Conservation (phyloP, 1,140 invertebrate species). For the Heliconius hermathena region DNA sequence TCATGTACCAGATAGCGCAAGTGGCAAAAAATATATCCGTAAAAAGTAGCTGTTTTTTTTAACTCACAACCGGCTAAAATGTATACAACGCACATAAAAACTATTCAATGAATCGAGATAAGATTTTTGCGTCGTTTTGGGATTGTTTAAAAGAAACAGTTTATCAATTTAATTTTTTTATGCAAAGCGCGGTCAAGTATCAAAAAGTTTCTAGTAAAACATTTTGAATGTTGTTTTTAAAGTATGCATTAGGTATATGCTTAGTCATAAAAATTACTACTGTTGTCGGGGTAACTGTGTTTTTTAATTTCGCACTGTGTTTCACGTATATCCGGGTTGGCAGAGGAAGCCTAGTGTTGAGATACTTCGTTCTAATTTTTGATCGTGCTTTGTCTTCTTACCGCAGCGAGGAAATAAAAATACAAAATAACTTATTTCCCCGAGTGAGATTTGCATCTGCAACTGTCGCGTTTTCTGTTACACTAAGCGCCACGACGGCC, state of each 20-base stretch:
- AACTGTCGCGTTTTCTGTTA: too few species aligned
- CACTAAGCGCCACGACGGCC: too few species aligned
- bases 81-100: constrained; percentile 1
- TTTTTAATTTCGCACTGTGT: too few species aligned
- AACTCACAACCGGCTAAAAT: background rate
- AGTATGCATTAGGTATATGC: too few species aligned
- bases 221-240: background rate
- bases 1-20: background rate
- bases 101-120: constrained; percentile 15
- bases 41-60: constrained; percentile 6
- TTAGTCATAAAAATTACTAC: background rate
- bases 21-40: background rate
- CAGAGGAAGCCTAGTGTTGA: too few species aligned
- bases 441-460: too few species aligned
- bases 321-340: too few species aligned
- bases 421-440: too few species aligned
- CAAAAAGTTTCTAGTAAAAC: background rate
- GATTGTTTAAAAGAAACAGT: constrained; percentile 4
- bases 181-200: background rate
- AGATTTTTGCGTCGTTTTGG: constrained; percentile 4
- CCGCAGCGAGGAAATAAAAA: too few species aligned
- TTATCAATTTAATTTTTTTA: background rate
- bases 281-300: too few species aligned
- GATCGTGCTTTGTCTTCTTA: too few species aligned
- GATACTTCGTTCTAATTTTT: too few species aligned